These are phyloP conservation scores for Setipinna tenuifilis DNA, from an alignment of 2,797 vertebrate genomes.

Conservation along the genomic window DNA sequence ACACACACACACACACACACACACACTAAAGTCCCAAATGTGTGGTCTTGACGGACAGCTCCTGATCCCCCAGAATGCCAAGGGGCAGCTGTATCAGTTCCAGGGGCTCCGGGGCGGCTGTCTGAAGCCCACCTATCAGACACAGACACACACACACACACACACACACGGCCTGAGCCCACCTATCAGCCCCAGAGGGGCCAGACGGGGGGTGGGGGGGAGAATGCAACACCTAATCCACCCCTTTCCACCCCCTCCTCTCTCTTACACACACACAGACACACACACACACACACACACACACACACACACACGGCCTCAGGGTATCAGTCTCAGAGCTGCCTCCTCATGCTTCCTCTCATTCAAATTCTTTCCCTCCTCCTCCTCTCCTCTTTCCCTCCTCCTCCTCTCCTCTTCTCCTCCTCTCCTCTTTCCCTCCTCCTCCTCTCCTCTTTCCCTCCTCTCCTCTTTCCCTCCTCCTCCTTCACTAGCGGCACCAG, in stretches of 20 bases:
- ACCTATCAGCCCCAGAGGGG: slow-evolving; percentile 1
- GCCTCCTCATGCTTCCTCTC: background rate
- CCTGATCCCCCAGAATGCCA: slow-evolving; percentile 61
- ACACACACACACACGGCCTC: background rate
- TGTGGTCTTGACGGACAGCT: slow-evolving; percentile 45
- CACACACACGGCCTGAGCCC: slow-evolving; percentile 34
- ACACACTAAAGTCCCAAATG: slow-evolving; percentile 17
- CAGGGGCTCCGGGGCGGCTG: slow-evolving; percentile 57
- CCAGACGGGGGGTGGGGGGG: slow-evolving; percentile 28
- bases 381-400: background rate
- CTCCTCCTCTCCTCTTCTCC: too few relatives aligned
- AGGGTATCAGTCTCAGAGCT: background rate
- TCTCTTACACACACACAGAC: background rate
- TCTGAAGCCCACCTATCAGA: slow-evolving; percentile 52
- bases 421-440: too few relatives aligned
- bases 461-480: background rate
- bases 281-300: background rate
- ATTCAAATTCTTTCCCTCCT: background rate
- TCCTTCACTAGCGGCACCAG: background rate
- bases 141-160: slow-evolving; percentile 57
- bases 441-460: too few relatives aligned
- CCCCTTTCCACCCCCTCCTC: background rate
- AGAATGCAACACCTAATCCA: slow-evolving; percentile 21
- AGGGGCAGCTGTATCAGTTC: slow-evolving; percentile 56
- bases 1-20: background rate